Evolutionary conservation across 2,797 vertebrate genomes (phyloP).

Genomic region (Phrynocephalus vlangalii): DNA sequence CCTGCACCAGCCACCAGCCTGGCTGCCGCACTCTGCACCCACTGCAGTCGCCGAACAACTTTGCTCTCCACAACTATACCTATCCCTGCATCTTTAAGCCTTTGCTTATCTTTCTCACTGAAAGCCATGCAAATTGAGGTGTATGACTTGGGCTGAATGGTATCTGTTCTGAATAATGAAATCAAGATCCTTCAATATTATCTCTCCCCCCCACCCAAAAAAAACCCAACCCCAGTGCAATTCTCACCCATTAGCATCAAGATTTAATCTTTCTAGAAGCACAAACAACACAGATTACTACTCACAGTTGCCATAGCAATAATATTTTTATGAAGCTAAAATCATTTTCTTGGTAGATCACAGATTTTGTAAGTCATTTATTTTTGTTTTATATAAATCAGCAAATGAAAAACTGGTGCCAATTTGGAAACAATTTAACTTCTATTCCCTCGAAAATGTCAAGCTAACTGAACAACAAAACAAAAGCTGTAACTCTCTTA

Average conservation of each 20-base stretch:
- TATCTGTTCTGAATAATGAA: constrained; percentile 18
- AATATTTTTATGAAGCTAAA: constrained; percentile 52
- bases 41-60: too few relatives aligned
- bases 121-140: background rate
- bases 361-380: constrained; percentile 41
- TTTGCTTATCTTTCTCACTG: background rate
- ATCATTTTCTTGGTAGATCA: constrained; percentile 60
- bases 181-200: constrained; percentile 22
- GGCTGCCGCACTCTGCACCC: too few relatives aligned
- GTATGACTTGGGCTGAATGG: background rate
- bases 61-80: background rate
- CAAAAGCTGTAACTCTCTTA: constrained; percentile 36
- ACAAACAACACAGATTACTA: constrained; percentile 54
- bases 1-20: too few relatives aligned
- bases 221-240: background rate
- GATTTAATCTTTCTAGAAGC: constrained; percentile 49
- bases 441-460: constrained; percentile 40
- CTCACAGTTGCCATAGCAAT: constrained; percentile 65
- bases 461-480: constrained; percentile 48
- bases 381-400: constrained; percentile 51
- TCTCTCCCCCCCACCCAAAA: background rate
- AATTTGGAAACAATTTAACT: constrained; percentile 50
- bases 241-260: constrained; percentile 56
- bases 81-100: background rate
- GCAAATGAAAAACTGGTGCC: constrained; percentile 33